A percentile compares a stretch with the other conserved stretches of the same genome.
These are phyloP conservation scores for Teleogryllus occipitalis DNA, from an alignment of 1,140 invertebrate genomes.

Conservation along the genomic window DNA sequence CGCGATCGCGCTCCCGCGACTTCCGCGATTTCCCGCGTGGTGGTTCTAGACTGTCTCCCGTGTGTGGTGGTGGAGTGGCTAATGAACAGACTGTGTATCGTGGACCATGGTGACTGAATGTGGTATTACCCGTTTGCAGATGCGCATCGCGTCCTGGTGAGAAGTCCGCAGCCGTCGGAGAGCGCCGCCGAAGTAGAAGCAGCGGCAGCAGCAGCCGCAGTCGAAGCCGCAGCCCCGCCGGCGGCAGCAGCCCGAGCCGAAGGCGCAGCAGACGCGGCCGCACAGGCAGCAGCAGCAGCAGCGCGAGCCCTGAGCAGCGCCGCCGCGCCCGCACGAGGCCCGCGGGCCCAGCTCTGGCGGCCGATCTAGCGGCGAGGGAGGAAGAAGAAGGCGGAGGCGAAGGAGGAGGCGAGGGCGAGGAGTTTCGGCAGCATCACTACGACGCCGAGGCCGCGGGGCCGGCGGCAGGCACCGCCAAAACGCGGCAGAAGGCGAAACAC, in stretches of 20 bases:
- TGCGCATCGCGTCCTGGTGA: not conserved
- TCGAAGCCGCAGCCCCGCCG: too few relatives aligned
- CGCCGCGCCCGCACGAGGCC: too few relatives aligned
- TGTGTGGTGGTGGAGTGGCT: constrained; percentile 10
- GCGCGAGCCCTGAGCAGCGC: not conserved
- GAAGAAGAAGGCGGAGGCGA: not conserved
- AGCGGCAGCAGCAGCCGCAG: not conserved
- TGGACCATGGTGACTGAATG: constrained; percentile 9
- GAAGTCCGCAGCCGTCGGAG: not conserved
- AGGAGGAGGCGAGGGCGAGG: not conserved
- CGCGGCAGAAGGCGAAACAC: not conserved
- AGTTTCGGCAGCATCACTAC: not conserved
- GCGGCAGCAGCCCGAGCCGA: not conserved
- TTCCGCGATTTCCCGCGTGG: not conserved
- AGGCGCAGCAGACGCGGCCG: not conserved
- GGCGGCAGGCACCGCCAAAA: not conserved
- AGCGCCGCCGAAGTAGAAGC: not conserved
- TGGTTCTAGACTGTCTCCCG: constrained; percentile 7
- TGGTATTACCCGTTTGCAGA: constrained; percentile 9
- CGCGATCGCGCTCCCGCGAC: not conserved
- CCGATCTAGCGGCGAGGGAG: not conserved
- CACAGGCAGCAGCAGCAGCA: not conserved
- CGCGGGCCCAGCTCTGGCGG: not conserved
- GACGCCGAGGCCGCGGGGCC: not conserved
- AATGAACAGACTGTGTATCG: not conserved